Conservation (phyloP, 2,113 vertebrate species). For the Mastomys coucha region DNA sequence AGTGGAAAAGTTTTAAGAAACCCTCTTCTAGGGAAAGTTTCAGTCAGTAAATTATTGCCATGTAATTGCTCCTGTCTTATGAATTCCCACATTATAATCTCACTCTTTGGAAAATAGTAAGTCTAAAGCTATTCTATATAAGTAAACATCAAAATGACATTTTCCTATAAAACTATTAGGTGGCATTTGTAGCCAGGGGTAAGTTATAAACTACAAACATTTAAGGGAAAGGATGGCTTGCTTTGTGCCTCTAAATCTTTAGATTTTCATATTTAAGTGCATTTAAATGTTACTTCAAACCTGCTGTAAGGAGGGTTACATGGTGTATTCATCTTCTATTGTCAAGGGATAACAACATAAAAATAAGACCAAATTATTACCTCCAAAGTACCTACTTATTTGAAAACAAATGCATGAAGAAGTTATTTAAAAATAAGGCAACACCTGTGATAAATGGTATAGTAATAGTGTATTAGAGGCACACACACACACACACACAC, state of each 20-base stretch:
- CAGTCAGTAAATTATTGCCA: not conserved
- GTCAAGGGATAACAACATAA: not conserved
- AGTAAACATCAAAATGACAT: not conserved
- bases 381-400: not conserved
- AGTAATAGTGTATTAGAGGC: not conserved
- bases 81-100: not conserved
- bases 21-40: not conserved
- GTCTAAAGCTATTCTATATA: not conserved
- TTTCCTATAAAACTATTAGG: not conserved
- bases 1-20: not conserved
- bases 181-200: not conserved
- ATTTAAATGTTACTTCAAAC: not conserved
- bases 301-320: not conserved
- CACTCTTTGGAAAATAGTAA: constrained; percentile 3
- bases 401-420: not conserved
- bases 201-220: not conserved
- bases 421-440: constrained; percentile 9
- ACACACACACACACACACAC: not conserved
- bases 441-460: not conserved
- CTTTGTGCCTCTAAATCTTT: not conserved
- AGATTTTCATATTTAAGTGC: not conserved
- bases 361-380: not conserved
- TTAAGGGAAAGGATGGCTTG: not conserved
- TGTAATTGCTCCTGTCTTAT: not conserved
- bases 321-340: not conserved